Evolutionary conservation across 2,797 vertebrate genomes (phyloP).

Genomic region (Eidolon dupreanum): DNA sequence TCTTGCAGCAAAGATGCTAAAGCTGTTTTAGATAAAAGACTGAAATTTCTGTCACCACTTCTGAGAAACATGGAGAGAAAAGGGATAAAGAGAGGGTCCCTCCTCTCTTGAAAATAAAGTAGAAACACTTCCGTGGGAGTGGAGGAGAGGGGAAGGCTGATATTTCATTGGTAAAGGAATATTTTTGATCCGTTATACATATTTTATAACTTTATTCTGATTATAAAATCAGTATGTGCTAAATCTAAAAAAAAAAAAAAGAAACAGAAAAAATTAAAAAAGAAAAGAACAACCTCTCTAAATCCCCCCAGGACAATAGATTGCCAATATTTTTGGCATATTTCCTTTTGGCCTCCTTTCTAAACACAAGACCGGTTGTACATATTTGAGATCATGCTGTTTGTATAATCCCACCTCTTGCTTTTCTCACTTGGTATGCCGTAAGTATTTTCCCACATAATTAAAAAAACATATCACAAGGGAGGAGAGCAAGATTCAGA

Average conservation of each 20-base stretch:
- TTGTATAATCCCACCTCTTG: not conserved
- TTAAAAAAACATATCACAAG: not conserved
- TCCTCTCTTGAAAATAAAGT: not conserved
- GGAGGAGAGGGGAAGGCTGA: not conserved
- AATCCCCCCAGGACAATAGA: not conserved
- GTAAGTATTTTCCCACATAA: not conserved
- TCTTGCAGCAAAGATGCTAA: not conserved
- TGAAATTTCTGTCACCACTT: not conserved
- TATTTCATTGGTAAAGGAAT: not conserved
- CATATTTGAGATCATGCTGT: not conserved
- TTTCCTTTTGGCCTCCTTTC: not conserved
- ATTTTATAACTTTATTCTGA: conserved; percentile 11
- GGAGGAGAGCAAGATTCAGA: conserved; percentile 15
- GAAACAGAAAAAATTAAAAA: not conserved
- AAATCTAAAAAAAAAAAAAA: not conserved
- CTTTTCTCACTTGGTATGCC: not conserved
- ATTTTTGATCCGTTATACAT: not conserved
- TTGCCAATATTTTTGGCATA: not conserved
- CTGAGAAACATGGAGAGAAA: not conserved
- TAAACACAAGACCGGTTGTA: not conserved
- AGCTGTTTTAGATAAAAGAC: not conserved
- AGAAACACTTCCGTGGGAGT: not conserved
- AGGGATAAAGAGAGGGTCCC: not conserved
- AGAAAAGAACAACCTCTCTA: not conserved
- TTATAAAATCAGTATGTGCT: not conserved